Percentiles rank a stretch among this genome's conserved stretches.
These are phyloP conservation scores for Hololepta plana DNA, from an alignment of 2,888 invertebrate species.

Conservation along the genomic window DNA sequence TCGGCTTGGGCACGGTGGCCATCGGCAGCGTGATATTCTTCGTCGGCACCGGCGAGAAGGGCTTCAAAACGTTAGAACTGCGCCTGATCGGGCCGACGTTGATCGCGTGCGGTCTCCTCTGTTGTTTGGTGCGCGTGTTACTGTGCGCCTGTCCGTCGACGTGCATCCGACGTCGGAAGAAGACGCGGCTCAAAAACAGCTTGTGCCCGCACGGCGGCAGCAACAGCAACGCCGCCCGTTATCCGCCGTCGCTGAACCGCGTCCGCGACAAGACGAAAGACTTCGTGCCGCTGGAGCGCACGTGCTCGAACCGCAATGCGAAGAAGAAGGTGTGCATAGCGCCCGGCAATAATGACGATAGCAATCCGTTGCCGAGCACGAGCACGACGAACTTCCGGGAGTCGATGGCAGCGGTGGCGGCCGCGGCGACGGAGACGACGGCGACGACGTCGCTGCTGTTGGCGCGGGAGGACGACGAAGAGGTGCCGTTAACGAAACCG, in stretches of 20 bases:
- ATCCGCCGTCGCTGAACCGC: slow-evolving; percentile 16
- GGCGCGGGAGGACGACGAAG: slow-evolving; percentile 13
- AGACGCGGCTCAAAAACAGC: slow-evolving; percentile 36
- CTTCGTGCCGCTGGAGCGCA: slow-evolving; percentile 20
- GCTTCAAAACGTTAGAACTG: slow-evolving; percentile 70
- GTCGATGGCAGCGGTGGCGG: slow-evolving; percentile 6
- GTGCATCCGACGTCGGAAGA: slow-evolving; percentile 44
- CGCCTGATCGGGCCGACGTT: slow-evolving; percentile 68
- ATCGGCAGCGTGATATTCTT: slow-evolving; percentile 76
- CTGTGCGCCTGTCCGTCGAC: slow-evolving; percentile 70
- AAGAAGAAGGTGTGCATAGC: slow-evolving; percentile 30
- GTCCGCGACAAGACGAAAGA: slow-evolving; percentile 15
- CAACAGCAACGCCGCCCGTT: slow-evolving; percentile 12
- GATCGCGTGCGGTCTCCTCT: slow-evolving; percentile 53
- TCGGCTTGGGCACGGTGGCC: slow-evolving; percentile 67
- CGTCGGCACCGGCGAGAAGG: slow-evolving; percentile 79
- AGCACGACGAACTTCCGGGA: slow-evolving; percentile 19
- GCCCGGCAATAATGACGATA: slow-evolving; percentile 16
- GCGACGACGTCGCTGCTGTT: slow-evolving; percentile 16
- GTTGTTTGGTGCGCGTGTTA: slow-evolving; percentile 66
- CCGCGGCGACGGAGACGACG: slow-evolving; percentile 8
- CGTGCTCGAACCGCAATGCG: slow-evolving; percentile 8
- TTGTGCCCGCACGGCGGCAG: slow-evolving; percentile 26
- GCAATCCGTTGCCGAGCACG: slow-evolving; percentile 23
- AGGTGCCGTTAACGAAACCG: slow-evolving; percentile 12